These are phyloP conservation scores for Luperina nickerlii DNA, from an alignment of 2,888 invertebrate species.

Conservation along the genomic window DNA sequence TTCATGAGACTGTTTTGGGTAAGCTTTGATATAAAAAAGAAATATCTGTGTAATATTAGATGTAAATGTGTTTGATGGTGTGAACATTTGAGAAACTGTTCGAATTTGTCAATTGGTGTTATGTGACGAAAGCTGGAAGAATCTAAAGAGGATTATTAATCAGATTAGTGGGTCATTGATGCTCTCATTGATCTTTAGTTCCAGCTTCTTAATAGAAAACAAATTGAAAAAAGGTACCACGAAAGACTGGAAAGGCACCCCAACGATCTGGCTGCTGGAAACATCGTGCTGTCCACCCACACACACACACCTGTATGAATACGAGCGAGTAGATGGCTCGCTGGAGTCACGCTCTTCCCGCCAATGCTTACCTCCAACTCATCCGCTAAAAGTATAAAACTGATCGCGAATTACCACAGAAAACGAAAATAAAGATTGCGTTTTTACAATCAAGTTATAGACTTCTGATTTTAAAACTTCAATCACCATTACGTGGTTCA, in stretches of 20 bases:
- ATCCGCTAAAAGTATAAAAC: background rate
- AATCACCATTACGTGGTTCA: no score
- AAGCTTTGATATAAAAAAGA: slow-evolving; percentile 67
- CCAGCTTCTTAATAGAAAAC: background rate
- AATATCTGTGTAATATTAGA: slow-evolving; percentile 66
- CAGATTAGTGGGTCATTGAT: background rate
- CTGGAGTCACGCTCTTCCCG: background rate
- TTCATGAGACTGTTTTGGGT: slow-evolving; percentile 63
- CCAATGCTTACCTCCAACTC: background rate
- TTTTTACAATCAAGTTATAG: background rate
- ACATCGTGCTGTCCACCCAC: background rate
- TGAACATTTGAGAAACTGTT: slow-evolving; percentile 45
- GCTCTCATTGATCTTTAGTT: background rate
- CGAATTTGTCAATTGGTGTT: slow-evolving; percentile 23
- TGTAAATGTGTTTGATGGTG: slow-evolving; percentile 60
- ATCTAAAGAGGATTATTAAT: background rate
- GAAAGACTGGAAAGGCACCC: background rate
- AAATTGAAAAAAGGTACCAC: background rate
- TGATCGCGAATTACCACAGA: background rate
- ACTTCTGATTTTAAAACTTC: no score
- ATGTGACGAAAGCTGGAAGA: background rate
- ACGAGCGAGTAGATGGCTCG: background rate
- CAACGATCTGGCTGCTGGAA: background rate
- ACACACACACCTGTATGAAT: background rate
- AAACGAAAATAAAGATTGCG: background rate